Evolutionary conservation across 2,797 vertebrate species (phyloP).

Genomic region (Gymnoscopelus microlampas): DNA sequence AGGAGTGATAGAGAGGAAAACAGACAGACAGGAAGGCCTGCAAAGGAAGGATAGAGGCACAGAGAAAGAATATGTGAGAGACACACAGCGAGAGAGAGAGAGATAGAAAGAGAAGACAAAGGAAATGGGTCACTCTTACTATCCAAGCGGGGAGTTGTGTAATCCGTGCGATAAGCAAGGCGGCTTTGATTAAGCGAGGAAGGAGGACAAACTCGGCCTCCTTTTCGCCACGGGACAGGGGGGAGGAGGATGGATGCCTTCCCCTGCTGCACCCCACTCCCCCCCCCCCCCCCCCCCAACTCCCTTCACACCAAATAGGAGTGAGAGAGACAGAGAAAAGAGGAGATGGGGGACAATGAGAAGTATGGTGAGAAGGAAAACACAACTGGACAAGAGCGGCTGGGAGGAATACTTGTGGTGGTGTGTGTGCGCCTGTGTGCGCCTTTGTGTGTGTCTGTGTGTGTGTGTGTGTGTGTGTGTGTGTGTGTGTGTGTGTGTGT

Average conservation of each 20-base stretch:
- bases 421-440: not conserved
- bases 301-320: slow-evolving; percentile 3
- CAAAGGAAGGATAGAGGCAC: not conserved
- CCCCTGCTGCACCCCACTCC: not conserved
- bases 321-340: slow-evolving; percentile 9
- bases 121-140: slow-evolving; percentile 38
- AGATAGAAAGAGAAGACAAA: slow-evolving; percentile 12
- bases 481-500: slow-evolving; percentile 12
- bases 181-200: slow-evolving; percentile 32
- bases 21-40: not conserved
- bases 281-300: too few relatives aligned
- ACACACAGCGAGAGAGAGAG: not conserved
- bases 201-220: slow-evolving; percentile 16
- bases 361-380: not conserved
- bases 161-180: slow-evolving; percentile 49
- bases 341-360: not conserved
- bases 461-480: not conserved
- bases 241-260: not conserved
- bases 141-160: slow-evolving; percentile 35
- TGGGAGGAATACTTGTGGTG: not conserved
- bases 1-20: not conserved
- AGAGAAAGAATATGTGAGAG: not conserved
- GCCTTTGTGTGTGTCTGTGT: not conserved
- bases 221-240: not conserved
- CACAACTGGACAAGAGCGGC: not conserved